Evolutionary conservation across 1,140 invertebrate genomes (phyloP).

Genomic region (Listronotus bonariensis): DNA sequence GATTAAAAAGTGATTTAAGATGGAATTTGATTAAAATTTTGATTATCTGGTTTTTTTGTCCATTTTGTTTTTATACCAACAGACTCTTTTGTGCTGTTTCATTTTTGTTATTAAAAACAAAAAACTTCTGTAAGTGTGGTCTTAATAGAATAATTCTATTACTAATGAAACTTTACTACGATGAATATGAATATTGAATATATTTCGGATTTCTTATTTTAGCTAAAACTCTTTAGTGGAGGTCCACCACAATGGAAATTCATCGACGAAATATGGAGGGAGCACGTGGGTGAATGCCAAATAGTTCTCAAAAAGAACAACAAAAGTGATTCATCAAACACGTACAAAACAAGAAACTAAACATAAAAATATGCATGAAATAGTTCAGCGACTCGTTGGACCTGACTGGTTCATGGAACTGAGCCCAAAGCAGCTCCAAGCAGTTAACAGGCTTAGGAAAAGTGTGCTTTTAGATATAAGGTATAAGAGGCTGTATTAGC

Average conservation of each 20-base stretch:
- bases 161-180: too few species aligned
- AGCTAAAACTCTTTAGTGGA: constrained; percentile 32
- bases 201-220: constrained; percentile 9
- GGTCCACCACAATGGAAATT: constrained; percentile 43
- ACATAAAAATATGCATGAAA: constrained; percentile 1
- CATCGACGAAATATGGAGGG: constrained; percentile 44
- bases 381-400: constrained; percentile 37
- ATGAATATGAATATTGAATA: too few species aligned
- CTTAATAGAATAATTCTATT: too few species aligned
- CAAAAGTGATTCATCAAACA: constrained; percentile 18
- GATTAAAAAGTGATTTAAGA: too few species aligned
- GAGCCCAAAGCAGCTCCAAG: constrained; percentile 44
- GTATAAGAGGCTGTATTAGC: not conserved
- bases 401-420: constrained; percentile 53
- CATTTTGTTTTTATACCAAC: too few species aligned
- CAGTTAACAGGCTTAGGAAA: constrained; percentile 42
- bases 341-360: constrained; percentile 5
- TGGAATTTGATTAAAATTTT: too few species aligned
- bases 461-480: constrained; percentile 16
- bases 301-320: constrained; percentile 26
- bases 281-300: constrained; percentile 31
- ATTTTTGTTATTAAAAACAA: too few species aligned
- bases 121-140: too few species aligned
- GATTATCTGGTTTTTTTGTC: too few species aligned
- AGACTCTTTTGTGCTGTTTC: too few species aligned